Percentiles rank a stretch among this genome's conserved stretches.
These are phyloP conservation scores for Ophiothrix spiculata DNA, from an alignment of 35 echinoderm and acorn worm species.

Conservation along the genomic window DNA sequence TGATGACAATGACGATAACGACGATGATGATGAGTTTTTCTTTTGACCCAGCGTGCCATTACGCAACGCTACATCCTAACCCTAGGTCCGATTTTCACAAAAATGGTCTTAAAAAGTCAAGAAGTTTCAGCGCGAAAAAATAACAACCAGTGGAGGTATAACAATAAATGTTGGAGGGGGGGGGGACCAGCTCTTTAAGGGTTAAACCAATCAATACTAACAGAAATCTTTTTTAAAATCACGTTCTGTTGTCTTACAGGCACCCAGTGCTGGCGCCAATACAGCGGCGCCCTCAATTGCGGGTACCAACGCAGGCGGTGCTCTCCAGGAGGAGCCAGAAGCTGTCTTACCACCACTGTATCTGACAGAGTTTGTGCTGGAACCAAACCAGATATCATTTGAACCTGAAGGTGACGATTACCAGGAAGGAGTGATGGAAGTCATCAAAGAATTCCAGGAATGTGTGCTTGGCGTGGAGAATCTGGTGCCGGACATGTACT, in stretches of 20 bases:
- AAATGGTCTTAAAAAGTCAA: no score
- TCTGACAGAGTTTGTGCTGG: slow-evolving; percentile 92
- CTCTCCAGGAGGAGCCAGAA: slow-evolving; percentile 28
- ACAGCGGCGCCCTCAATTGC: slow-evolving; percentile 30
- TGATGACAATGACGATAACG: no score
- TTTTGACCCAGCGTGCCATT: no score
- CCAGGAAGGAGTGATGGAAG: slow-evolving; percentile 82
- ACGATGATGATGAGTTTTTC: no score
- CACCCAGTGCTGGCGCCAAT: slow-evolving; percentile 54
- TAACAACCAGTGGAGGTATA: no score
- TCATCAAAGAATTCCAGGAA: slow-evolving; percentile 88
- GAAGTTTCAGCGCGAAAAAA: no score
- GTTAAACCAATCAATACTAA: no score
- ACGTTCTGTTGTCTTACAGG: slow-evolving; percentile 31
- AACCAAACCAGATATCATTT: slow-evolving; percentile 85
- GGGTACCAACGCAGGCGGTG: slow-evolving; percentile 47
- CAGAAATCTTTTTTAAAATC: no score
- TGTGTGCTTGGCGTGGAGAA: slow-evolving; percentile 95
- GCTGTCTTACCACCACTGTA: slow-evolving; percentile 66
- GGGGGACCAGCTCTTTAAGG: no score
- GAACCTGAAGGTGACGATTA: slow-evolving; percentile 79
- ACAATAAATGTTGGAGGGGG: no score
- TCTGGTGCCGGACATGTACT: slow-evolving; percentile 94
- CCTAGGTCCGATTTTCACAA: no score
- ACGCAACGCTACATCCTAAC: no score